Conservation (phyloP, 2,797 vertebrate species). For the Salarias fasciatus region DNA sequence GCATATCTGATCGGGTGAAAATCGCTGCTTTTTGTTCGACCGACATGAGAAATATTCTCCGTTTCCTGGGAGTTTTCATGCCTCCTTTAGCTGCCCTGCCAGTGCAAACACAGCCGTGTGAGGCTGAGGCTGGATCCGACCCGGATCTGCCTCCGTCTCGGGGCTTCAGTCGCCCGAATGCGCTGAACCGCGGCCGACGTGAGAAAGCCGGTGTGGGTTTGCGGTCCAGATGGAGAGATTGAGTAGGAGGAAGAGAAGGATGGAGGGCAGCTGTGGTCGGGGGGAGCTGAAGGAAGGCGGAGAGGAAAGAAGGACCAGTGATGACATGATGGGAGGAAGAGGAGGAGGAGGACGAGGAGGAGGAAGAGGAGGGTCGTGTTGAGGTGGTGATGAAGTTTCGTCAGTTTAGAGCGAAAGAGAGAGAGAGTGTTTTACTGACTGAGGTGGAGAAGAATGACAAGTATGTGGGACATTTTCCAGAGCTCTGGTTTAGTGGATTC, state of each 20-base stretch:
- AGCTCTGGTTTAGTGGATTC: conserved; percentile 70
- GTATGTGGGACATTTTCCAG: conserved; percentile 84
- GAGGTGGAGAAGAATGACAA: conserved; percentile 81
- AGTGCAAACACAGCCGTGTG: too few species aligned
- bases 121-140: too few species aligned
- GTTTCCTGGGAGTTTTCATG: conserved; percentile 1
- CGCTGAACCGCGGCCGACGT: conserved; percentile 29
- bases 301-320: conserved; percentile 23
- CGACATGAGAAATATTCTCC: not conserved
- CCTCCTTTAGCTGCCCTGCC: conserved; percentile 1
- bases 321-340: conserved; percentile 33
- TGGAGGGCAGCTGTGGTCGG: conserved; percentile 34
- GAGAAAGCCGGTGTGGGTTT: conserved; percentile 39
- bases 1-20: not conserved
- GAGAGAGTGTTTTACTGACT: conserved; percentile 38
- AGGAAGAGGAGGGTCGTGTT: too few species aligned
- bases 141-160: too few species aligned
- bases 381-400: conserved; percentile 33
- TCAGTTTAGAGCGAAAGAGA: conserved; percentile 28
- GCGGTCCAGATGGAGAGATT: conserved; percentile 49
- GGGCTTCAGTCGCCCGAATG: conserved; percentile 29
- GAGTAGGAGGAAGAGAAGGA: conserved; percentile 21
- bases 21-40: not conserved
- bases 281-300: too few species aligned
- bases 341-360: conserved; percentile 34